Base-by-base conservation (phyloP, 23 tunicate genomes). In the Diplosoma virens region DNA sequence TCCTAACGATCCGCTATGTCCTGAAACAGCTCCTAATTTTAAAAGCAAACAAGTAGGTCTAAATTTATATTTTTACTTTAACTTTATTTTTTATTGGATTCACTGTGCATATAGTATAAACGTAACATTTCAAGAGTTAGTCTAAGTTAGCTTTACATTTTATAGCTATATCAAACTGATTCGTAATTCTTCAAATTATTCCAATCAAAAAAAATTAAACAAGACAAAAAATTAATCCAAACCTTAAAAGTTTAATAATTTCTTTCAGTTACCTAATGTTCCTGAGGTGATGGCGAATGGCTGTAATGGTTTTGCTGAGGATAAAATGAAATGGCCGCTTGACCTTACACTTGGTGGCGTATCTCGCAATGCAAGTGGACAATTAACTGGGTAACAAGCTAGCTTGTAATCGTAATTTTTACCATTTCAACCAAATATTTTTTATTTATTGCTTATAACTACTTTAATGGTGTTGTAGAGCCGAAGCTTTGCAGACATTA, bases 241-340 rank as follows among this genome's bases (percentile, higher is more conserved):
- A n/a, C 17, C 65, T 58, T 58, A 6, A 6, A 14, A 7, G 22
- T 46, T 81, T 1, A 31, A 87, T 86, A 31, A 32, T 6, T 68
- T 22, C 2, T 27, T 77, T 11, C 53, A 90, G 97, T 54, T 35
- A 3, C 97, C 97, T 17, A 67, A 82, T 30, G 78, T 85, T 27
- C 76, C 68, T 33, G 50, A 24, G 1, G 33, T 85, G 7, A 45
- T 92, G 14, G 53, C 31, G 33, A 45, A 64, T 16, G 91, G 97
- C 9, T 92, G 97, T 45, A 25, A 63, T 17, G 97, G 92, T 3
- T 92, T 80, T 61, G 97, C 97, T 23, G 71, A 80, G 3, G 72
- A 85, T n/a, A 55, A 73, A 23, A 85, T 85, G 97, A 55, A 68
- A 69, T 92, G 97, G 97, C 97, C 97, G 6, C 33, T 82, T 35